Evolutionary conservation across 1,140 invertebrate species (phyloP), one percentile per base, ranked within the genome.

Genomic region (Dreissena rostriformis): DNA sequence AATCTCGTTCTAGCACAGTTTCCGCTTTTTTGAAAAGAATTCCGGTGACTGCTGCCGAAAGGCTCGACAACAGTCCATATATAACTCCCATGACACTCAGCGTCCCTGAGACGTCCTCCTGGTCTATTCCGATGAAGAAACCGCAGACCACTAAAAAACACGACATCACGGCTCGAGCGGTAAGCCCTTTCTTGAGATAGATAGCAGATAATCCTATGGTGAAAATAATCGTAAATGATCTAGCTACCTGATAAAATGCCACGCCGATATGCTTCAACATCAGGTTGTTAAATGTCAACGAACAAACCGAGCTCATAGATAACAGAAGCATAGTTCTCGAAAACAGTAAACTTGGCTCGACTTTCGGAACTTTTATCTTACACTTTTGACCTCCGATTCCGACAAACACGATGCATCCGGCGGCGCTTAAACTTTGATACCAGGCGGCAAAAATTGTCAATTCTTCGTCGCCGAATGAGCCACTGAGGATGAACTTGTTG

Each of bases 231-330:
- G 93, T 94, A 14, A 91, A 88, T 5, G 93, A 93, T 19, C 93
- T 80, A 4, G 93, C 93, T 14, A 93, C 88, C 84, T 94, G 93
- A 82, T 93, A 93, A 85, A 93, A 93, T 26, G 92, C 90, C 0
- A 94, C 90, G 24, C 90, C 90, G 51, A 93, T 92, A 73, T 92
- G 89, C 79, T 92, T 93, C 29, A 93, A 76, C 88, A 93, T 92
- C 0, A 93, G 85, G 83, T 93, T 93, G 73, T 93, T 93, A 72
- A 93, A 88, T 0, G 90, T 86, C 26, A 93, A 81, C 68, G 90
- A 90, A 12, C 86, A 84, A 1, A 93, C 90, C 76, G 90, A 92
- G 19, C 86, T 82, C 14, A 90, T 86, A 6, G 92, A 91, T 26
- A 93, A 74, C 39, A 87, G 82, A 0, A 93, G 29, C 79, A 93